phyloP scores from a whole-genome alignment of 2,888 invertebrate genomes.

The Deilephila porcellus region DNA sequence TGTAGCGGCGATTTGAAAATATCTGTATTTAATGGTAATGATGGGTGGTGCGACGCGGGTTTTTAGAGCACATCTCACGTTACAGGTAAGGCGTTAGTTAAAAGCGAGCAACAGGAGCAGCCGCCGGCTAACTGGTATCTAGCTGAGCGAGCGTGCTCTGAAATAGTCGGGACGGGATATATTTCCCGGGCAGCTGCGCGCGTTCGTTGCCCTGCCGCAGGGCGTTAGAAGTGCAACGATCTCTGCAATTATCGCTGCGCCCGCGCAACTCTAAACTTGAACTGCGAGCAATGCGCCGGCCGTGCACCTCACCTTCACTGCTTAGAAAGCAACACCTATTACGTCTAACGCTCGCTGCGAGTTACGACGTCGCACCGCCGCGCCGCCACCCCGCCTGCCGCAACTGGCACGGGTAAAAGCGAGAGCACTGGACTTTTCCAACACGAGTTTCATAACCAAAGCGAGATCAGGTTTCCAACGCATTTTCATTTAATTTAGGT shows the following conservation, averaged over 20 bases:
- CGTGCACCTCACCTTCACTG: conserved; percentile 81
- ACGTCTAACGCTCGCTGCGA: conserved; percentile 63
- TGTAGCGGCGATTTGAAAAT: not conserved
- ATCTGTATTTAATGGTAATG: conserved; percentile 2
- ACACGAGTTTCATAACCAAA: conserved; percentile 25
- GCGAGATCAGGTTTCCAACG: conserved; percentile 26
- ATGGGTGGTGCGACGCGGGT: conserved; percentile 37
- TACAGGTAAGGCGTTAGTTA: conserved; percentile 69
- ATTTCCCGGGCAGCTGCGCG: conserved; percentile 83
- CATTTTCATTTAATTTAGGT: conserved; percentile 11
- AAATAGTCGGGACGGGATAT: conserved; percentile 83
- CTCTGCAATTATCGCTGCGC: conserved; percentile 74
- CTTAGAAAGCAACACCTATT: conserved; percentile 81
- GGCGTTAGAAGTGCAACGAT: conserved; percentile 83
- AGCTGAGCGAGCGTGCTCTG: conserved; percentile 74
- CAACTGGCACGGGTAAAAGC: conserved; percentile 70
- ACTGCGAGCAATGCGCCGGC: conserved; percentile 71
- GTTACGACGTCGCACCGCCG: not conserved
- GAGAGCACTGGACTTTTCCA: conserved; percentile 58
- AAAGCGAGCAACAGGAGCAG: conserved; percentile 57
- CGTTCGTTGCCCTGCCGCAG: conserved; percentile 80
- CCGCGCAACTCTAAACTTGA: conserved; percentile 78
- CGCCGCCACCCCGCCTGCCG: not conserved
- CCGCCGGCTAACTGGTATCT: conserved; percentile 59
- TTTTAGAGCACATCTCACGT: conserved; percentile 59